These are phyloP conservation scores for Hemicordylus capensis DNA, from an alignment of 2,113 vertebrate species.

Conservation along the genomic window DNA sequence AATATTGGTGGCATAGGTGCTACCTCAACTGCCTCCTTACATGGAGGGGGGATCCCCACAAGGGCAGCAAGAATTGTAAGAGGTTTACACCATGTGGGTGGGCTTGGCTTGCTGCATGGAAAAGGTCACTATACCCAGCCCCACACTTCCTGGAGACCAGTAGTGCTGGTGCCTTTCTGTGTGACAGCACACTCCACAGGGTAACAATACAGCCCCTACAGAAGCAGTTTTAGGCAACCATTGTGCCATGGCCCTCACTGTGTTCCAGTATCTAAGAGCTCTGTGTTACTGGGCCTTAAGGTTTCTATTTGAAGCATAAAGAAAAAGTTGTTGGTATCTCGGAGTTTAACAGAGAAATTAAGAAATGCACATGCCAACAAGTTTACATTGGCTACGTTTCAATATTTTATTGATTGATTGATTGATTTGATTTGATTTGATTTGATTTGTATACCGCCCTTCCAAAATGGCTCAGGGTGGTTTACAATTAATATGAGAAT, in stretches of 20 bases:
- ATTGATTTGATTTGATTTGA: no score
- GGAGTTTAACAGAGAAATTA: slow-evolving; percentile 19
- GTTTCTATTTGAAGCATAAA: neutral
- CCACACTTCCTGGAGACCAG: neutral
- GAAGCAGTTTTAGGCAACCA: no score
- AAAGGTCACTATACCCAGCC: neutral
- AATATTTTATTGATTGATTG: no score
- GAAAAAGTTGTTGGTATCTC: neutral
- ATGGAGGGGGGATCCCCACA: neutral
- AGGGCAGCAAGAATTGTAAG: neutral
- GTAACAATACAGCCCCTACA: no score
- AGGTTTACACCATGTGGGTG: neutral
- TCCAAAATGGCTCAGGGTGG: no score
- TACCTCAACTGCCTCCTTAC: neutral
- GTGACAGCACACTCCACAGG: neutral
- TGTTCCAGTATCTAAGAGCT: neutral
- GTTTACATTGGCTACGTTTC: accelerated
- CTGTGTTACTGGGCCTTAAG: neutral
- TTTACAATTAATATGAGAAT: no score
- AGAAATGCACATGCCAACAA: slow-evolving; percentile 20
- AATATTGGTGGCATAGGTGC: neutral
- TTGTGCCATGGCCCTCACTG: no score
- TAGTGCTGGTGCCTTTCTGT: neutral
- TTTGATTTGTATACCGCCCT: no score
- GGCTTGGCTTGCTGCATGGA: neutral